Percentiles rank a stretch among this genome's conserved stretches.
Conservation (phyloP, 2,113 vertebrate genomes). For the Poeciliopsis turrubarensis region DNA sequence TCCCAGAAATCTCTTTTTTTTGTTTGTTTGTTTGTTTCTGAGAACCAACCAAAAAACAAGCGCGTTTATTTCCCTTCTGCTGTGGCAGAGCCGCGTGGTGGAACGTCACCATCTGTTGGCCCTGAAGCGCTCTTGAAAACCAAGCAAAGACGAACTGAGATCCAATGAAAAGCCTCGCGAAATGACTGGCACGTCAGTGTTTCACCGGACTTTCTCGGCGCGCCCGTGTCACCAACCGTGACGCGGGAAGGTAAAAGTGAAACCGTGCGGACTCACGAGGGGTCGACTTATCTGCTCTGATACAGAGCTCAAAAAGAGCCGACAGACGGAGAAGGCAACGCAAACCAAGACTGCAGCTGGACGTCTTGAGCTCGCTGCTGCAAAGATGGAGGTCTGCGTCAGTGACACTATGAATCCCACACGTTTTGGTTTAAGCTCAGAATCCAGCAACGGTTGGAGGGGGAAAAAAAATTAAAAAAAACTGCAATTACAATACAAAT, state of each 20-base stretch:
- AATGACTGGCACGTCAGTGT: background rate
- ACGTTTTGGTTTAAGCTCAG: background rate
- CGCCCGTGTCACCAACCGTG: background rate
- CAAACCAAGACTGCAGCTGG: background rate
- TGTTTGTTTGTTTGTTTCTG: too few species aligned
- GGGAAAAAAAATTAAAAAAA: background rate
- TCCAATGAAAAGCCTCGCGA: background rate
- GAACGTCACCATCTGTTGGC: background rate
- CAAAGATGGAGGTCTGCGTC: background rate
- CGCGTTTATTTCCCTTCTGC: background rate
- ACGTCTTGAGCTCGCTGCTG: background rate
- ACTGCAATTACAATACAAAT: background rate
- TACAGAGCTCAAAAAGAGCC: conserved; percentile 7
- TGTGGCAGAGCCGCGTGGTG: background rate
- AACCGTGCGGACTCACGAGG: background rate
- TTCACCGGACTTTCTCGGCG: background rate
- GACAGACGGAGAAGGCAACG: background rate
- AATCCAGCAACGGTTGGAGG: background rate
- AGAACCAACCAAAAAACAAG: too few species aligned
- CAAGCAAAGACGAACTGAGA: background rate
- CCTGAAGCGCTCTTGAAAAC: background rate
- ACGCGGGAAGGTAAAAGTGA: background rate
- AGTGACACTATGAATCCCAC: background rate
- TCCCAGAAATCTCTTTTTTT: too few species aligned
- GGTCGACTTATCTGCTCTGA: background rate